phyloP scores from a whole-genome alignment of 2,888 invertebrate genomes.

The Cryptus armator region DNA sequence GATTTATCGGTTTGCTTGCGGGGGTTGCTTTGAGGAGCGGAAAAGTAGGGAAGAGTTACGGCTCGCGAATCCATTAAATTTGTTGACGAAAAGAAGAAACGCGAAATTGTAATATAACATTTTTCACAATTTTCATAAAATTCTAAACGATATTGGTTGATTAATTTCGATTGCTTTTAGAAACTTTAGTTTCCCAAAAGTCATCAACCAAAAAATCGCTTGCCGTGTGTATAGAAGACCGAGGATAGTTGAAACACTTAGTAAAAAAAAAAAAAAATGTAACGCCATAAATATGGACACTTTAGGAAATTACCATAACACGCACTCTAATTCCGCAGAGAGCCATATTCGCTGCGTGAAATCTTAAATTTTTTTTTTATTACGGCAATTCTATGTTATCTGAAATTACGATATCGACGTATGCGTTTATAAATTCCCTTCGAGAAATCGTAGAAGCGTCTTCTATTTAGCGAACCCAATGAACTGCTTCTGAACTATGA shows the following conservation, averaged over 20 bases:
- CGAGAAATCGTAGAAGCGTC: background rate
- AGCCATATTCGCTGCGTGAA: too few species aligned
- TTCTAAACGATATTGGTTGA: background rate
- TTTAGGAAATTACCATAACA: background rate
- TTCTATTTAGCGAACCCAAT: background rate
- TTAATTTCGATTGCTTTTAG: background rate
- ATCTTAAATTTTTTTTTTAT: too few species aligned
- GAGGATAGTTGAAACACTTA: too few species aligned
- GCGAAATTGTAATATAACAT: too few species aligned
- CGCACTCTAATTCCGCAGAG: too few species aligned
- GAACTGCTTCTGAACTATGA: background rate
- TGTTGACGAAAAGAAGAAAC: conserved; percentile 30
- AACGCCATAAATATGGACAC: too few species aligned
- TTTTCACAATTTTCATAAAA: background rate
- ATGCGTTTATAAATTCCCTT: background rate
- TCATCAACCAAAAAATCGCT: too few species aligned
- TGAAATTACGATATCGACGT: too few species aligned
- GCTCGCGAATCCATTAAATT: conserved; percentile 63
- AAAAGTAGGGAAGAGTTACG: conserved; percentile 6
- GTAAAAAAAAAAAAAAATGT: too few species aligned
- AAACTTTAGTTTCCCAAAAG: background rate
- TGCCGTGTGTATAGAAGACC: too few species aligned
- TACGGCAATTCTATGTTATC: too few species aligned
- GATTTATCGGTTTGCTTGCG: conserved; percentile 54
- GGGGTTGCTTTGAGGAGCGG: conserved; percentile 23